Evolutionary conservation across 2,797 vertebrate genomes (phyloP), one percentile per base, ranked within the genome.

Genomic region (Mycteria americana): DNA sequence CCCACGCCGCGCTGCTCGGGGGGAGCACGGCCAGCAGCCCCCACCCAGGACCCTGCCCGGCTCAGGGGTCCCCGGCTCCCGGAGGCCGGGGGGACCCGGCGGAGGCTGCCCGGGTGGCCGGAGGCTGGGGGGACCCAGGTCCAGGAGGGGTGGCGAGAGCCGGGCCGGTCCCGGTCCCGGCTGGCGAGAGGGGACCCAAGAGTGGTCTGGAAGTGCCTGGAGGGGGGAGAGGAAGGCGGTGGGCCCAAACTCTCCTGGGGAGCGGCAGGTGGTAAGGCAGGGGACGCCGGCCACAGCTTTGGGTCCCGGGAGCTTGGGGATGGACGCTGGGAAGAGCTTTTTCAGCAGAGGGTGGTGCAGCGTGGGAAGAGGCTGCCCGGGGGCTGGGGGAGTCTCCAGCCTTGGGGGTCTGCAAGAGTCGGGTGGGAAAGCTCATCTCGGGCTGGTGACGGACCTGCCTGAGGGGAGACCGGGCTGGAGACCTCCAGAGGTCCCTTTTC

Each of bases 1-100:
- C 27, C 21, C 21, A 3, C 0, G 4, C 27, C 0, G 0, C 21
- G 73, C 21, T 75, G 21, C 72, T 6, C 3, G 2, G 30, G 25
- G 62, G 12, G 4, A 59, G 6, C 33, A 2, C 3, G n/a, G 46
- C 68, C 79, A 25, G 23, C 50, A 18, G 41, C n/a, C 17, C 46
- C 18, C 7, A 3, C 43, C 57, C 28, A 9, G n/a, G 1, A 0
- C 73, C 0, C 0, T 18, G 8, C 2, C 67, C 22, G 35, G 15
- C n/a, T 60, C 63, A 0, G 33, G 10, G 27, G 27, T 5, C 41
- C 27, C 14, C 1, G 3, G 35, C 6, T 13, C 12, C 60, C 6
- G 0, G 16, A 15, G 7, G 14, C 19, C 18, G 16, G 31, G 28
- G 48, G 21, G 4, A 37, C 16, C 27, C 1, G 0, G 18, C 0